phyloP scores from a whole-genome alignment of 2,113 vertebrate genomes.

The Emydura subglobosa region DNA sequence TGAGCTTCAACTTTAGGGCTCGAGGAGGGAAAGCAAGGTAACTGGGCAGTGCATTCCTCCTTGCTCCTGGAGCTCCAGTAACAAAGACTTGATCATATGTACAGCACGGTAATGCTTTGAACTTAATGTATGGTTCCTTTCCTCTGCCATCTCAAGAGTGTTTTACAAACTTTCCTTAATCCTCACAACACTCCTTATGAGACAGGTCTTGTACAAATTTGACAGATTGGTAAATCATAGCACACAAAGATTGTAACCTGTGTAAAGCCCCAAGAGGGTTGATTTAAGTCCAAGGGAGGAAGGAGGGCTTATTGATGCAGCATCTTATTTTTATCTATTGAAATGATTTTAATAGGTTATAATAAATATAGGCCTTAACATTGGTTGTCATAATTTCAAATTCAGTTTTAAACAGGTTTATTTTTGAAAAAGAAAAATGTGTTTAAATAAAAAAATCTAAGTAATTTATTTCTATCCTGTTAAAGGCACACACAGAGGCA shows the following conservation, averaged over 20 bases:
- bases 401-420: not conserved
- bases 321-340: not conserved
- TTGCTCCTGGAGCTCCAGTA: not conserved
- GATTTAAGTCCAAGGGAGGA: not conserved
- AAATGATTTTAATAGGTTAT: not conserved
- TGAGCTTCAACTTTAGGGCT: not conserved
- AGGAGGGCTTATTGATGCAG: not conserved
- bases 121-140: not conserved
- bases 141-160: not conserved
- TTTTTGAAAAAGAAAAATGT: not conserved
- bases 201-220: not conserved
- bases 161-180: not conserved
- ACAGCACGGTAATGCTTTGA: not conserved
- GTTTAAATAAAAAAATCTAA: not conserved
- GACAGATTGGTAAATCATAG: not conserved
- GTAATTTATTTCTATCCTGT: conserved; percentile 10
- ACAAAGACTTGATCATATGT: not conserved
- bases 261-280: not conserved
- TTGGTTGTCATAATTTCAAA: not conserved
- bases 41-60: not conserved
- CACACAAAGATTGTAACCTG: not conserved
- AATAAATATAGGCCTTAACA: not conserved
- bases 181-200: not conserved
- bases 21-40: not conserved
- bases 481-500: not conserved